Evolutionary conservation across 1,140 invertebrate genomes (phyloP).

Genomic region (Drosophila ananassae): DNA sequence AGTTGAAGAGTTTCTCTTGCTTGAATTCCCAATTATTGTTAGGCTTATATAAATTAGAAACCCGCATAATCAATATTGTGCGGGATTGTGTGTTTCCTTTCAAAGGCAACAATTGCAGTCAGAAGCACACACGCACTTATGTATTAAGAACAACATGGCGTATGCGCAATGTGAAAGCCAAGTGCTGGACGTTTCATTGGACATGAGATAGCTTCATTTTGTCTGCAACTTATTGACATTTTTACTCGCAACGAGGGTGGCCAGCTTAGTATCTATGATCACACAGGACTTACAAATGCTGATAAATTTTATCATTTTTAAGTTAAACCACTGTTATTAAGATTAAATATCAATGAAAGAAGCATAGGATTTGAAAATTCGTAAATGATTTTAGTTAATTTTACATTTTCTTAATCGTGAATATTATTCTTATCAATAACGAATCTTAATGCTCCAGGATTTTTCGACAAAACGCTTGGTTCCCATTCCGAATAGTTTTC

Average conservation of each 20-base stretch:
- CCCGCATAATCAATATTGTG: conserved; percentile 29
- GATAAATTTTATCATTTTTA: too few species aligned
- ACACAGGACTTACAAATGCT: too few species aligned
- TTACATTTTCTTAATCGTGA: too few species aligned
- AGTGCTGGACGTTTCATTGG: conserved; percentile 12
- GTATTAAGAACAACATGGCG: conserved; percentile 45
- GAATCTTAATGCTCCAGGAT: not conserved
- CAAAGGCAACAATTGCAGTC: conserved; percentile 53
- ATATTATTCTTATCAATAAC: too few species aligned
- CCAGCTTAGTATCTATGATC: not conserved
- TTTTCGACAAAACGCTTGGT: not conserved
- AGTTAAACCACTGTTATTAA: too few species aligned
- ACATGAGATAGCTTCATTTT: conserved; percentile 57
- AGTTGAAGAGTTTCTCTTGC: not conserved
- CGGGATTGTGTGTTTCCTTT: conserved; percentile 10
- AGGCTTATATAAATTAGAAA: conserved; percentile 15
- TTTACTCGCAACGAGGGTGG: conserved; percentile 35
- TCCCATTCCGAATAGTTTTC: not conserved
- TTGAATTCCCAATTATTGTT: conserved; percentile 16
- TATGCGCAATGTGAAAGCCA: conserved; percentile 65
- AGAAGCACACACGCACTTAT: conserved; percentile 5
- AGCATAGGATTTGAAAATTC: too few species aligned
- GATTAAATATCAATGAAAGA: too few species aligned
- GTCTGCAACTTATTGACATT: conserved; percentile 80
- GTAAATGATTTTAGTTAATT: too few species aligned